A percentile compares a stretch with the other conserved stretches of the same genome.
Conservation (phyloP, 2,797 vertebrate species). For the Pseudochirops cupreus region DNA sequence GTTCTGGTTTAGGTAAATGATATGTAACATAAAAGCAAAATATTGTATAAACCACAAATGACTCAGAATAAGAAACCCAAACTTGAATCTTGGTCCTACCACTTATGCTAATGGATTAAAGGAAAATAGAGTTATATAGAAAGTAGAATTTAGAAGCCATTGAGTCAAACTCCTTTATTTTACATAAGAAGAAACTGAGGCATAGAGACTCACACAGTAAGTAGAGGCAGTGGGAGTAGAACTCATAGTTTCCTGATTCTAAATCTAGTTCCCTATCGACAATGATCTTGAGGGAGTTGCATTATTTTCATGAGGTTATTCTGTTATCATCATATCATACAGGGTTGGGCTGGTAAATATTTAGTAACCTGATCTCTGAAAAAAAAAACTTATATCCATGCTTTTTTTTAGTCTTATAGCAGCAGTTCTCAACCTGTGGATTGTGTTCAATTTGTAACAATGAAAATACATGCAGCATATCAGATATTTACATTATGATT, state of each 20-base stretch:
- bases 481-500: too few species aligned
- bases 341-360: neutral
- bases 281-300: neutral
- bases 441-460: too few species aligned
- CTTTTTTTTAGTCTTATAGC: neutral
- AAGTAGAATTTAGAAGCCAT: neutral
- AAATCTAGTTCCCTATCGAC: neutral
- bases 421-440: too few species aligned
- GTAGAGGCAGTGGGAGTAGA: neutral
- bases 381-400: neutral
- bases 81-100: neutral
- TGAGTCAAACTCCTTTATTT: neutral
- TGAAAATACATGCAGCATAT: too few species aligned
- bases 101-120: neutral
- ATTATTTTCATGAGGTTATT: neutral
- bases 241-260: neutral
- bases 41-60: neutral
- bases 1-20: neutral
- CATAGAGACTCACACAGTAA: neutral
- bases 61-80: neutral
- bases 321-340: neutral
- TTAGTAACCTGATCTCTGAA: neutral
- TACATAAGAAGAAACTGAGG: neutral
- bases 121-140: neutral
- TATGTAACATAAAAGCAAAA: neutral